phyloP scores from a whole-genome alignment of 1,140 invertebrate species.

The Zaprionus africanus region DNA sequence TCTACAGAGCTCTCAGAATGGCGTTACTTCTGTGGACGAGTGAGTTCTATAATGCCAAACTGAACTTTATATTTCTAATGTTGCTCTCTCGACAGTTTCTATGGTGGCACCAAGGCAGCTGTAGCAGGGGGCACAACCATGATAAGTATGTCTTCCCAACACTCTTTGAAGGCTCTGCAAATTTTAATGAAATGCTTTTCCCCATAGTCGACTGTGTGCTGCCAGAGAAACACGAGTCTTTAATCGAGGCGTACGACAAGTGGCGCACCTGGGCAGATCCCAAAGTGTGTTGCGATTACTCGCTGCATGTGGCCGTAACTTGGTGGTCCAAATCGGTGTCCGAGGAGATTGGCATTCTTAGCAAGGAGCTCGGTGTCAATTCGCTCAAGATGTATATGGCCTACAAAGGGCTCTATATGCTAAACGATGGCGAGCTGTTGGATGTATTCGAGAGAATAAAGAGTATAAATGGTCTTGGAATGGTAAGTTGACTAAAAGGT shows the following conservation, averaged over 20 bases:
- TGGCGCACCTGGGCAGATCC: constrained; percentile 96
- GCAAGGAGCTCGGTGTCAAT: constrained; percentile 94
- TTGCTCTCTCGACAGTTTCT: constrained; percentile 86
- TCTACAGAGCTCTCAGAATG: constrained; percentile 94
- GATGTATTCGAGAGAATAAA: constrained; percentile 92
- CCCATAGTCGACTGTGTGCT: constrained; percentile 94
- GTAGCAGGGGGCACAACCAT: constrained; percentile 96
- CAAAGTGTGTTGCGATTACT: constrained; percentile 99
- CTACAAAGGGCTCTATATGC: constrained; percentile 95
- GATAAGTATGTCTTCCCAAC: constrained; percentile 87
- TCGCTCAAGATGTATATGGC: constrained; percentile 99
- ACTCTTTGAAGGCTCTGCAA: constrained; percentile 41
- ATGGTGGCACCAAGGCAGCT: constrained; percentile 94
- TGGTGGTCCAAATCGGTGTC: constrained; percentile 93
- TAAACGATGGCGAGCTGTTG: constrained; percentile 96
- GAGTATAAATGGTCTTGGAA: constrained; percentile 92
- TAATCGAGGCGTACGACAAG: constrained; percentile 96
- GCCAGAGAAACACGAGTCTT: constrained; percentile 92
- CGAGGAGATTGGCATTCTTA: constrained; percentile 92
- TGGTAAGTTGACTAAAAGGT: constrained; percentile 84
- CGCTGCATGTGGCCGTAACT: constrained; percentile 95
- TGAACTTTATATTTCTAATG: neutral
- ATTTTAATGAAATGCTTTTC: neutral
- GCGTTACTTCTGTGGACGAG: constrained; percentile 92
- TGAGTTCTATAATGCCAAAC: neutral